phyloP scores from a whole-genome alignment of 2,797 vertebrate species.

The Macropus fuliginosus region DNA sequence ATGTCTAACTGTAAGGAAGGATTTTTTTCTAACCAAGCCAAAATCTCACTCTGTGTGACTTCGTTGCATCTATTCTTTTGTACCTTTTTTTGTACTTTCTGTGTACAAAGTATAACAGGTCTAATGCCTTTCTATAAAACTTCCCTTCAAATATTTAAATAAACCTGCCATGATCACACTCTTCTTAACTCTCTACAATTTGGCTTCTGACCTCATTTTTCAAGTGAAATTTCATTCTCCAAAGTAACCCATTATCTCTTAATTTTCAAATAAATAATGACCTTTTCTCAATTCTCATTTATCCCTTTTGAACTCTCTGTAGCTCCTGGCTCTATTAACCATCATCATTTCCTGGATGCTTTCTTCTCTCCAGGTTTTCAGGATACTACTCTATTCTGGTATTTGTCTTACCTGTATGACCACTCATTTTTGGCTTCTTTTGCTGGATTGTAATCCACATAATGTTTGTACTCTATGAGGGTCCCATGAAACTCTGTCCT shows the following conservation, averaged over 20 bases:
- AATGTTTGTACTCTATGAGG: accelerated
- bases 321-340: not conserved
- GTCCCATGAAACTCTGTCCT: not conserved
- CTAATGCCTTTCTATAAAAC: not conserved
- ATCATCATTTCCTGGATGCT: not conserved
- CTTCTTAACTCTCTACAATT: not conserved
- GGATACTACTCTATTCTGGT: not conserved
- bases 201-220: not conserved
- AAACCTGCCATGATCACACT: not conserved
- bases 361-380: not conserved
- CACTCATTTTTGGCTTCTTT: not conserved
- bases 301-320: not conserved
- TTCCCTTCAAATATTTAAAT: not conserved
- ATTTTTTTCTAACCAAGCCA: not conserved
- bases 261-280: not conserved
- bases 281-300: not conserved
- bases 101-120: not conserved
- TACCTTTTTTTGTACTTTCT: not conserved
- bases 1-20: not conserved
- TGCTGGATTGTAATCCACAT: not conserved
- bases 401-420: not conserved
- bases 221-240: not conserved
- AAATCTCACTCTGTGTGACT: not conserved
- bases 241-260: not conserved
- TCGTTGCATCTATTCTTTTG: not conserved